Percentiles rank a stretch among this genome's conserved stretches.
These are phyloP conservation scores for Stichopus horrens DNA, from an alignment of 53 echinoderm and acorn worm genomes.

Conservation along the genomic window DNA sequence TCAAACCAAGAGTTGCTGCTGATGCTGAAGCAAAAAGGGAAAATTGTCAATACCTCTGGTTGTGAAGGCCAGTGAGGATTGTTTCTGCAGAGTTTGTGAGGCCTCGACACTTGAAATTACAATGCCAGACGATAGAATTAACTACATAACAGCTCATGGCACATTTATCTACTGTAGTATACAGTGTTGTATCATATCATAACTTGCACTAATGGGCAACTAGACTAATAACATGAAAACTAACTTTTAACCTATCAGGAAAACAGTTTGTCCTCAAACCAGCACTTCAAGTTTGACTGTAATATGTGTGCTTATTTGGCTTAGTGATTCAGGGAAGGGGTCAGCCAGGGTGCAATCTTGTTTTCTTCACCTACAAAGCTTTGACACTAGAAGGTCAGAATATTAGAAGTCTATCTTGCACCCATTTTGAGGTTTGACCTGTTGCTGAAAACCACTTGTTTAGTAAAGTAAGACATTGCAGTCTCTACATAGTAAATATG, in stretches of 20 bases:
- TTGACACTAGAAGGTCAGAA: too few relatives aligned
- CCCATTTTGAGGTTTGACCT: too few relatives aligned
- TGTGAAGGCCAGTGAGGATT: not conserved
- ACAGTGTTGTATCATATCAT: not conserved
- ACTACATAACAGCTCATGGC: not conserved
- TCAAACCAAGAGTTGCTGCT: slow-evolving; percentile 20
- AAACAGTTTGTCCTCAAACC: too few relatives aligned
- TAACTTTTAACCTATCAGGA: not conserved
- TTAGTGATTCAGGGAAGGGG: not conserved
- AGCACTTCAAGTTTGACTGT: not conserved
- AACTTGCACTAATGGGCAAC: not conserved
- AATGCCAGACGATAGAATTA: too few relatives aligned
- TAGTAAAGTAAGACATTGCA: too few relatives aligned
- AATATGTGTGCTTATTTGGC: not conserved
- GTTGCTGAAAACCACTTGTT: too few relatives aligned
- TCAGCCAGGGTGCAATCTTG: not conserved
- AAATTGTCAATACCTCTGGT: slow-evolving; percentile 4
- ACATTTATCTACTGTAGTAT: not conserved
- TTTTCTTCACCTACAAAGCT: not conserved
- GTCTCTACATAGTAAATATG: too few relatives aligned
- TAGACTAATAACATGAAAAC: not conserved
- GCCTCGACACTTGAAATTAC: too few relatives aligned
- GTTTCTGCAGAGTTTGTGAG: too few relatives aligned
- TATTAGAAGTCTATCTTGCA: too few relatives aligned
- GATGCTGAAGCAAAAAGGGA: not conserved